These are phyloP conservation scores for Trachelus stipa DNA, from an alignment of 2,888 invertebrate species.

Conservation along the genomic window DNA sequence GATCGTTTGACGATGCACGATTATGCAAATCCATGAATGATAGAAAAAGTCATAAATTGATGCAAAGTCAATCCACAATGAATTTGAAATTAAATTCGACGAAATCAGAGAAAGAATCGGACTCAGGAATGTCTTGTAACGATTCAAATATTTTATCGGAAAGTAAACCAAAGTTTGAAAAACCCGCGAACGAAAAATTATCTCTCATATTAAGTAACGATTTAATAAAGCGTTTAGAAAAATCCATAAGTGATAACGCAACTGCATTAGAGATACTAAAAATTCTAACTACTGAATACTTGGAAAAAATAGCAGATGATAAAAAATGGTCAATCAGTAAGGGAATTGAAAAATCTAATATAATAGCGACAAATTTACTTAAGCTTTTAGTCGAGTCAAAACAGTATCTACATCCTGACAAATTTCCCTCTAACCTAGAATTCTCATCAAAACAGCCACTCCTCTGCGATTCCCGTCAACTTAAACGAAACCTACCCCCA, in stretches of 20 bases:
- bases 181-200: slow-evolving; percentile 8
- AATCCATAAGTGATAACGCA: slow-evolving; percentile 20
- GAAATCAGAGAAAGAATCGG: neutral
- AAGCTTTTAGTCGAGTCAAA: slow-evolving; percentile 54
- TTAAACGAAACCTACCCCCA: slow-evolving; percentile 46
- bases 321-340: neutral
- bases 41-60: neutral
- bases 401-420: slow-evolving; percentile 44
- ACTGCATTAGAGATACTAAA: slow-evolving; percentile 35
- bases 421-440: slow-evolving; percentile 44
- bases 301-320: slow-evolving; percentile 21
- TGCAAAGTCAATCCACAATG: neutral
- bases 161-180: neutral
- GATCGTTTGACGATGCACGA: neutral
- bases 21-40: neutral
- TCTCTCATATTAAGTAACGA: slow-evolving; percentile 33
- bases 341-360: slow-evolving; percentile 28
- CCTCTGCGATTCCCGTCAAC: slow-evolving; percentile 45
- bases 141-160: neutral
- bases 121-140: neutral
- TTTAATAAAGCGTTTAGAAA: slow-evolving; percentile 31
- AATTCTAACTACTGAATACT: slow-evolving; percentile 43
- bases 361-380: slow-evolving; percentile 42
- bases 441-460: slow-evolving; percentile 53
- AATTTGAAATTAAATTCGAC: neutral